Percentiles rank a stretch among this genome's conserved stretches.
Evolutionary conservation across 2,113 vertebrate species (phyloP).

Genomic region (Alethe diademata): DNA sequence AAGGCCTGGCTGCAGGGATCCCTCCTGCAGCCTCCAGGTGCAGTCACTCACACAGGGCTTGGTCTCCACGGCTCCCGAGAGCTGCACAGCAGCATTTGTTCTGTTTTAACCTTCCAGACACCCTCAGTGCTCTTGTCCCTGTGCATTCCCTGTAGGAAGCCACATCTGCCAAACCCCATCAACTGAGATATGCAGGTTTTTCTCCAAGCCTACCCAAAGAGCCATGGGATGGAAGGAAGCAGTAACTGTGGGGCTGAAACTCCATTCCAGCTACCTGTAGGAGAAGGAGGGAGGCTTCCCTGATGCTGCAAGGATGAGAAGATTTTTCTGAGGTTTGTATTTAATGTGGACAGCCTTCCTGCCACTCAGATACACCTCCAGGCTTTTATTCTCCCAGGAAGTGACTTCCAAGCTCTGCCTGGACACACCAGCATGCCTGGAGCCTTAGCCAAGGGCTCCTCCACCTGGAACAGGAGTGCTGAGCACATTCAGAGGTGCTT

Average conservation of each 20-base stretch:
- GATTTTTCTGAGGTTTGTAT: background rate
- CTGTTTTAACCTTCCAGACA: background rate
- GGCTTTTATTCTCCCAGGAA: background rate
- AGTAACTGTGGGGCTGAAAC: background rate
- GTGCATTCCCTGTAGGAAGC: background rate
- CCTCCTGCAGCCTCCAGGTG: rapidly evolving
- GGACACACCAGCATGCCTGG: background rate
- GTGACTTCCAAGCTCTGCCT: background rate
- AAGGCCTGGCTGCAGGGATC: background rate
- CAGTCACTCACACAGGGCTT: background rate
- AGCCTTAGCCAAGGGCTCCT: background rate
- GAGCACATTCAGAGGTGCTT: background rate
- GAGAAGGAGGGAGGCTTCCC: background rate
- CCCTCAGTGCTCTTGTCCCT: background rate
- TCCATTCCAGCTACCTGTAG: background rate
- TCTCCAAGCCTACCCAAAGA: background rate
- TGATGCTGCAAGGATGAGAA: background rate
- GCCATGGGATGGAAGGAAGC: background rate
- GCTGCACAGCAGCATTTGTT: background rate
- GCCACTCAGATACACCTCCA: background rate
- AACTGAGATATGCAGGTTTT: background rate
- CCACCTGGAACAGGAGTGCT: background rate
- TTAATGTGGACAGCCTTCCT: background rate
- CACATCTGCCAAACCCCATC: background rate
- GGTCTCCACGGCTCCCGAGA: rapidly evolving